phyloP scores from a whole-genome alignment of 2,797 vertebrate species.

The Protosalanx chinensis region DNA sequence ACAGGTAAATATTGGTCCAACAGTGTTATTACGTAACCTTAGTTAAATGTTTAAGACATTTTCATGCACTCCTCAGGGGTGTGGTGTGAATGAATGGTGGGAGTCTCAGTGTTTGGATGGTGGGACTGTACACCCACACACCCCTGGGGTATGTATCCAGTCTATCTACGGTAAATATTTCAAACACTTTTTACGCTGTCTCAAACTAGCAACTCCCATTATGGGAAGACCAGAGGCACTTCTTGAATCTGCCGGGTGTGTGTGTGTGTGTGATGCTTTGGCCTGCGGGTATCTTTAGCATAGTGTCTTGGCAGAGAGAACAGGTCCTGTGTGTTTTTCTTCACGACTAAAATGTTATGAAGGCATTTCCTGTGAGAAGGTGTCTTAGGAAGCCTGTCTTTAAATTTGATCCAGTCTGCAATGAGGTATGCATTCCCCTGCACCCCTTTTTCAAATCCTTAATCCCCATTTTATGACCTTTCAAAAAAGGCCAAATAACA shows the following conservation, averaged over 20 bases:
- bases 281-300: background rate
- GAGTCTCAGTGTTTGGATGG: too few relatives aligned
- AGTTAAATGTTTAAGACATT: background rate
- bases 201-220: constrained; percentile 4
- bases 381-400: background rate
- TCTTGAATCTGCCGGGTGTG: background rate
- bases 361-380: background rate
- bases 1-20: background rate
- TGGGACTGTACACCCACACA: background rate
- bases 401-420: background rate
- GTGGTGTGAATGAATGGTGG: too few relatives aligned
- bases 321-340: background rate
- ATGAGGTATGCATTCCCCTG: constrained; percentile 27
- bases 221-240: background rate
- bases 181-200: background rate
- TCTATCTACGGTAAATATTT: background rate
- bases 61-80: background rate
- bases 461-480: constrained; percentile 54
- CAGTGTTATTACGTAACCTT: too few relatives aligned
- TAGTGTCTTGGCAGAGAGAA: constrained; percentile 15
- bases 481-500: constrained; percentile 27
- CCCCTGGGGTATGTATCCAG: background rate
- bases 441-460: constrained; percentile 18
- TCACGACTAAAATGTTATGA: too few relatives aligned
- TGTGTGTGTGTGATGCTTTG: background rate